phyloP scores from a whole-genome alignment of 2,113 vertebrate species.

The Emydura subglobosa region DNA sequence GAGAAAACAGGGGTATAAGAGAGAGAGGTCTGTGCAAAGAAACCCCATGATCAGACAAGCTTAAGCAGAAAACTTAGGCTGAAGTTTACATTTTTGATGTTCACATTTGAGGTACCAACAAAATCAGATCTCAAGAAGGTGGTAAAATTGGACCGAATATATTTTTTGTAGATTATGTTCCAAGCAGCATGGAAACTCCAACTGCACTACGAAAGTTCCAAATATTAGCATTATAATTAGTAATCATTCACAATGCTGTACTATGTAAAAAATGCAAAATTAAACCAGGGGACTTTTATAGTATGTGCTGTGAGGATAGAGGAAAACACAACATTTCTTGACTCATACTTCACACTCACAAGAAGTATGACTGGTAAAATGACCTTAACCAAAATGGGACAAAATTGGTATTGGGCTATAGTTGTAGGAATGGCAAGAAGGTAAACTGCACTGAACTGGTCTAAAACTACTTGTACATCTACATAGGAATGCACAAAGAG shows the following conservation, averaged over 20 bases:
- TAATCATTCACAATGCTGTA: background rate
- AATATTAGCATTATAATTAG: background rate
- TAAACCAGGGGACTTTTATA: background rate
- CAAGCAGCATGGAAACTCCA: background rate
- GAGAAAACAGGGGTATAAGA: fast-evolving
- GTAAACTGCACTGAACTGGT: slow-evolving; percentile 31
- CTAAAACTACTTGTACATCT: slow-evolving; percentile 37
- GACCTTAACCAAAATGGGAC: slow-evolving; percentile 32
- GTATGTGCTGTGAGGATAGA: background rate
- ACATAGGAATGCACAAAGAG: background rate
- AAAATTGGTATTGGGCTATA: slow-evolving; percentile 46
- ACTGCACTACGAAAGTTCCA: background rate
- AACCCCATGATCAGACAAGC: background rate
- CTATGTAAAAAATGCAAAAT: background rate
- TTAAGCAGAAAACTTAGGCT: background rate
- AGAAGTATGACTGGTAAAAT: slow-evolving; percentile 3
- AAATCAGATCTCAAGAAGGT: slow-evolving; percentile 8
- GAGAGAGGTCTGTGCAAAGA: background rate
- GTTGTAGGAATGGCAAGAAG: background rate
- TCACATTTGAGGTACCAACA: slow-evolving; percentile 6
- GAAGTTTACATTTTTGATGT: slow-evolving; percentile 13
- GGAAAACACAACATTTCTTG: background rate
- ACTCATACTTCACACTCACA: slow-evolving; percentile 38
- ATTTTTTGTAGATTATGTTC: slow-evolving; percentile 26
- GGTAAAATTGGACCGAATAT: background rate